Base-by-base conservation (phyloP, 2,888 invertebrate genomes). In the Dinocampus coccinellae region DNA sequence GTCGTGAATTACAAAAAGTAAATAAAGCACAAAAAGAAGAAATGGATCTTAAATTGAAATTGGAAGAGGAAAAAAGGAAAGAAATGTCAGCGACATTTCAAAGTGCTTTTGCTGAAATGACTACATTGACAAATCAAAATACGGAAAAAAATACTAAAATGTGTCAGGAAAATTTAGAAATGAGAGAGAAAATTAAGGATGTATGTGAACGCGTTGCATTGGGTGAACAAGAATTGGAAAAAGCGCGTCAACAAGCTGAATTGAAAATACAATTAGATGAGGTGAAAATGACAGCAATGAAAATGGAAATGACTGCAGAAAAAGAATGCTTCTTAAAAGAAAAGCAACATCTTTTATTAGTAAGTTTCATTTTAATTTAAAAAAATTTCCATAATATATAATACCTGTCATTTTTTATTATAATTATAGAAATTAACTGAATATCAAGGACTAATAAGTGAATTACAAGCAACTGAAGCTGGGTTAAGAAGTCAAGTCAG, bases 1-100 rank as follows among this genome's bases (percentile, higher is more conserved):
- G 98, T 84, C 89, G 98, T 10, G 97, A 98, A 86, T 90, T 98
- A 57, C 98, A 98, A 88, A 94, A 94, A 84, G 94, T 97, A 81
- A 97, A 97, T 85, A 97, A 97, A 86, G 91, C 94, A 63, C 93
- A 97, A 20, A 96, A 96, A 92, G 95, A 95, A 85, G 95, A 95
- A 86, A 96, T 95, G 81, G 88, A 95, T 52, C 89, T 93, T 53
- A 93, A 95, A 85, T 93, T 96, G 11, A 91, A 93, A 29, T 95
- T 96, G 83, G 97, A 97, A 84, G 97, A 97, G 83, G 96, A 96
- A 81, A 93, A 94, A 29, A 92, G 96, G 11, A 95, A 95, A 84
- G 96, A 96, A 85, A 94, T 96, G 0, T 95, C 96, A 70, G 90
- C 91, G 0, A 95, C 95, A 88, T 97, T 97, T 88, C 96, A 97